Base-by-base conservation (phyloP, 2,888 invertebrate genomes). In the Folsomia manolachei region DNA sequence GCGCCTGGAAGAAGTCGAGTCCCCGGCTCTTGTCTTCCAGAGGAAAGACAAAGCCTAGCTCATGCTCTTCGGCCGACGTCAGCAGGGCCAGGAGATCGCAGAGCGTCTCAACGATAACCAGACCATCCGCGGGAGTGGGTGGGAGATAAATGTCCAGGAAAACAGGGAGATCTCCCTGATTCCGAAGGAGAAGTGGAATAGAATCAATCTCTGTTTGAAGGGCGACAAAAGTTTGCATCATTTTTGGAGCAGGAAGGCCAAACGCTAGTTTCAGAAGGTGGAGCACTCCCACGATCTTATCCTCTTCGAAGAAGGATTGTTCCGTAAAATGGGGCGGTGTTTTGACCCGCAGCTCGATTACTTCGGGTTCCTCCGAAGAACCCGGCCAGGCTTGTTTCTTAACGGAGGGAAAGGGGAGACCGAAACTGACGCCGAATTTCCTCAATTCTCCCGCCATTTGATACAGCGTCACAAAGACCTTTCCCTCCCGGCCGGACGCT, bases 391-490 rank as follows among this genome's bases (percentile, higher is more conserved):
- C n/a, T n/a, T n/a, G n/a, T n/a, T n/a, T n/a, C n/a, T n/a, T n/a
- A 25, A 71, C 56, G 23, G 26, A 60, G 53, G 71, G 71, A n/a
- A 66, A 71, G 11, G 66, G 65, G 18, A 71, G 61, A 0, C 71
- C 71, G 0, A 71, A 60, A 2, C 65, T 61, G 1, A 66, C 66
- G 0, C 71, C 71, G 0, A 61, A 23, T 7, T 24, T 66, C 60
- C 25, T 27, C 24, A 71, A 24, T 1, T 53, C 23, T 2, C 11
- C 25, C 19, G 65, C 65, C 65, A 71, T 66, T 26, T 71, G 60
- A 51, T 19, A 71, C 2, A 71, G 24, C 1, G 26, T n/a, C 1
- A 65, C n/a, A 26, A 71, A 71, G 1, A 66, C 39, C 4, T 65
- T 65, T 0, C n/a, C 52, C 1, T 65, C 65, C 7, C 65, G 65